phyloP scores from a whole-genome alignment of 2,113 vertebrate genomes.

The Lasiurus borealis region DNA sequence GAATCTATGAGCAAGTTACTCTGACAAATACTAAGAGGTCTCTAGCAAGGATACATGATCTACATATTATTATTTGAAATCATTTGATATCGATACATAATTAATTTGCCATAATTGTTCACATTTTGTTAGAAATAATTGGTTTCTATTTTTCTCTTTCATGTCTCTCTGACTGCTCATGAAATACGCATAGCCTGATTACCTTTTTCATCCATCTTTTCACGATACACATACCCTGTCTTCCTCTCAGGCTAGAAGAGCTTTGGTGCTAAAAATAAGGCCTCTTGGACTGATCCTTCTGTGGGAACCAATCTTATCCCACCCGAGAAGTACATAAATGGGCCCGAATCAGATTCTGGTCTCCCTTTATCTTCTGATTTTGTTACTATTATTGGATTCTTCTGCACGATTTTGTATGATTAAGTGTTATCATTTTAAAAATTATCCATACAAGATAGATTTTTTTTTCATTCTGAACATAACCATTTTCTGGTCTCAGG shows the following conservation, averaged over 20 bases:
- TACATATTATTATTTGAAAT: slow-evolving; percentile 53
- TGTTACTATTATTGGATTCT: not conserved
- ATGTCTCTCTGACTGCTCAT: not conserved
- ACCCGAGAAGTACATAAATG: not conserved
- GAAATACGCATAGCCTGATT: not conserved
- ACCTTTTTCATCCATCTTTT: slow-evolving; percentile 4
- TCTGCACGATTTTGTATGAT: not conserved
- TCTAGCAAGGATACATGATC: slow-evolving; percentile 27
- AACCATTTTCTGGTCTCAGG: not conserved
- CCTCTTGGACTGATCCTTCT: not conserved
- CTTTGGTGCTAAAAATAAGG: slow-evolving; percentile 18
- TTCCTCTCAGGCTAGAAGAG: not conserved
- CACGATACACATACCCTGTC: not conserved
- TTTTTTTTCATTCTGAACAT: not conserved
- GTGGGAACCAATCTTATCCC: not conserved
- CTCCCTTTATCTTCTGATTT: not conserved
- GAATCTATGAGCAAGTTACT: not conserved
- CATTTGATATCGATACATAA: slow-evolving; percentile 43
- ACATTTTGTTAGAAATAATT: slow-evolving; percentile 64
- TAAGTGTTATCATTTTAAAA: slow-evolving; percentile 13
- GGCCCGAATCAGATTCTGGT: not conserved
- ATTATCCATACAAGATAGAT: not conserved
- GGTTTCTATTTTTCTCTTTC: slow-evolving; percentile 52
- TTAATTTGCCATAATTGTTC: slow-evolving; percentile 56
- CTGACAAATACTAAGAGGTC: not conserved